Evolutionary conservation across 2,888 invertebrate genomes (phyloP).

Genomic region (Catocala nupta): DNA sequence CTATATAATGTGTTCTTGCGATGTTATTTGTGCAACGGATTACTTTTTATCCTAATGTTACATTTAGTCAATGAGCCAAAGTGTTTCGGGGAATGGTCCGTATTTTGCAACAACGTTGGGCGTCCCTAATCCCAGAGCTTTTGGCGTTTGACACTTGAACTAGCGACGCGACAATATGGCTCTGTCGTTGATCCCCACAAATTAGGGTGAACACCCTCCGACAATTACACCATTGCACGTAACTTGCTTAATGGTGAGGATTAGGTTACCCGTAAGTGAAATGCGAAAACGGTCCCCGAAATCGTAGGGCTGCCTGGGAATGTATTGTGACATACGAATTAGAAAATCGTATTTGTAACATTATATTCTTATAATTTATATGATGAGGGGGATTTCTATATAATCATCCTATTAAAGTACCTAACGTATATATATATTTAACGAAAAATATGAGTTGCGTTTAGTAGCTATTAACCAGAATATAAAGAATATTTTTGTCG

Average conservation of each 20-base stretch:
- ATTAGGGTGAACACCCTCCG: conserved; percentile 81
- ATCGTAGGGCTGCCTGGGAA: conserved; percentile 58
- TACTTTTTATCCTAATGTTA: conserved; percentile 21
- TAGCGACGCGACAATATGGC: conserved; percentile 68
- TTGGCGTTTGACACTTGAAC: conserved; percentile 76
- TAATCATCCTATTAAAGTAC: too few relatives aligned
- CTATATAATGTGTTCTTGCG: not conserved
- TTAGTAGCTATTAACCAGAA: too few relatives aligned
- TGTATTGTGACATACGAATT: conserved; percentile 41
- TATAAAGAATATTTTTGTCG: too few relatives aligned
- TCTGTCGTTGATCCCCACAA: conserved; percentile 67
- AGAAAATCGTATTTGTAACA: conserved; percentile 33
- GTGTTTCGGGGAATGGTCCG: conserved; percentile 40
- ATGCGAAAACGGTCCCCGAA: conserved; percentile 62
- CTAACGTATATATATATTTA: too few relatives aligned
- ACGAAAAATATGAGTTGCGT: too few relatives aligned
- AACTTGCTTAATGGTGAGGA: conserved; percentile 79
- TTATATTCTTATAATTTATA: conserved; percentile 22
- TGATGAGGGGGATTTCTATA: not conserved
- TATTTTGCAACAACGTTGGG: conserved; percentile 36
- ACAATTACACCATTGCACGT: conserved; percentile 75
- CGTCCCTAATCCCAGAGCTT: conserved; percentile 50
- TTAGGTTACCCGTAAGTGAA: conserved; percentile 80
- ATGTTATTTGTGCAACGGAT: conserved; percentile 12
- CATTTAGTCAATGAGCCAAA: conserved; percentile 40